Conservation (phyloP, 2,888 invertebrate species). For the Epirrhoe alternata region DNA sequence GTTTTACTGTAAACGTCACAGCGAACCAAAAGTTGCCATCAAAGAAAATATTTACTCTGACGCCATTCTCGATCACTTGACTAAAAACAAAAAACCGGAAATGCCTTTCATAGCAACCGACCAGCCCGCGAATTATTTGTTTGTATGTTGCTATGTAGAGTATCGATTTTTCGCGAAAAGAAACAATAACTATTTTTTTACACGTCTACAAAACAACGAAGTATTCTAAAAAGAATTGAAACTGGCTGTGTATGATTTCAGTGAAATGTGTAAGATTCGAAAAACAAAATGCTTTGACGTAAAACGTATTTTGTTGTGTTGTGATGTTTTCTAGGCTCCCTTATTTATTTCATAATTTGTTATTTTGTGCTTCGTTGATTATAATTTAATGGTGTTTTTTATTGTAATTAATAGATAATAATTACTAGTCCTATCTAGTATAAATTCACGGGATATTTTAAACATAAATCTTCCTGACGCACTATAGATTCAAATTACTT, state of each 20-base stretch:
- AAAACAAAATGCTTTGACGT: constrained; percentile 59
- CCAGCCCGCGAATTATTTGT: constrained; percentile 70
- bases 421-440: constrained; percentile 9
- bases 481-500: constrained; percentile 8
- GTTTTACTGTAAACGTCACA: constrained; percentile 1
- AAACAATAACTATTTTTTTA: constrained; percentile 16
- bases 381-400: constrained; percentile 29
- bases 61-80: constrained; percentile 9
- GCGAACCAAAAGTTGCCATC: constrained; percentile 9
- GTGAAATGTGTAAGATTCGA: constrained; percentile 55
- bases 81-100: not conserved
- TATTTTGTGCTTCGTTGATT: constrained; percentile 41
- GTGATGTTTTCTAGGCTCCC: constrained; percentile 49
- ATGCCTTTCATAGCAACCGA: constrained; percentile 38
- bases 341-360: constrained; percentile 56
- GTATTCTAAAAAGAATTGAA: constrained; percentile 8
- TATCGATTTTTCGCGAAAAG: constrained; percentile 57
- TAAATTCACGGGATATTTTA: constrained; percentile 21
- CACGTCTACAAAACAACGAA: constrained; percentile 18
- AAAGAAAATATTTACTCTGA: constrained; percentile 16
- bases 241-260: constrained; percentile 38
- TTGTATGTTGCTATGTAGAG: constrained; percentile 64
- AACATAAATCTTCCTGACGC: constrained; percentile 13
- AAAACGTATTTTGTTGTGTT: constrained; percentile 49
- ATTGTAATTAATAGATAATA: constrained; percentile 7